Conservation (phyloP, 2,888 invertebrate genomes). For the Macrophya alboannulata region DNA sequence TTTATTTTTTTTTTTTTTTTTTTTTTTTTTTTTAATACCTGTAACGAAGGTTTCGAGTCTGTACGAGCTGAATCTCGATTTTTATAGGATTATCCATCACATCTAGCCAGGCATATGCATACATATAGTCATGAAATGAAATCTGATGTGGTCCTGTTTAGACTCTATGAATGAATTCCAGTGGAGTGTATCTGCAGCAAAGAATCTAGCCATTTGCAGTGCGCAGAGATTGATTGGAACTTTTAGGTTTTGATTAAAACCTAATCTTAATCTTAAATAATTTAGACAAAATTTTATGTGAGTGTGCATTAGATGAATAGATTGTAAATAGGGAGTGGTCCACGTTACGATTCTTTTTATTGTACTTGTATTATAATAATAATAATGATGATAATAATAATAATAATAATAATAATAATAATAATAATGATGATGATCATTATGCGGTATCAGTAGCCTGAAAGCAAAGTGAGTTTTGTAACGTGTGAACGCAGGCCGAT, state of each 20-base stretch:
- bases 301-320: conserved; percentile 50
- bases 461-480: background rate
- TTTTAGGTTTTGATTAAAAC: conserved; percentile 33
- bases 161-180: conserved; percentile 27
- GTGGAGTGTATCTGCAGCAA: conserved; percentile 8
- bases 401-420: background rate
- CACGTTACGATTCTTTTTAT: conserved; percentile 46
- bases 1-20: background rate
- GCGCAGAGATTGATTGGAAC: conserved; percentile 8
- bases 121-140: background rate
- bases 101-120: background rate
- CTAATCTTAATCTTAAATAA: conserved; percentile 50
- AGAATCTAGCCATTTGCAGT: conserved; percentile 12
- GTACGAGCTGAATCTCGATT: background rate
- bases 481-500: conserved; percentile 44
- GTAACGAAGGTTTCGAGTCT: background rate
- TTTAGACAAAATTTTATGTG: conserved; percentile 53
- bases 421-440: background rate
- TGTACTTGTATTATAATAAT: conserved; percentile 38
- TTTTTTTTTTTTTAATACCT: background rate
- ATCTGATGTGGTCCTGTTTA: background rate
- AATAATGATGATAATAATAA: background rate
- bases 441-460: background rate
- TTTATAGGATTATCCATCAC: background rate
- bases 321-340: conserved; percentile 48